phyloP scores from a whole-genome alignment of 2,113 vertebrate species.

The Alces alces region DNA sequence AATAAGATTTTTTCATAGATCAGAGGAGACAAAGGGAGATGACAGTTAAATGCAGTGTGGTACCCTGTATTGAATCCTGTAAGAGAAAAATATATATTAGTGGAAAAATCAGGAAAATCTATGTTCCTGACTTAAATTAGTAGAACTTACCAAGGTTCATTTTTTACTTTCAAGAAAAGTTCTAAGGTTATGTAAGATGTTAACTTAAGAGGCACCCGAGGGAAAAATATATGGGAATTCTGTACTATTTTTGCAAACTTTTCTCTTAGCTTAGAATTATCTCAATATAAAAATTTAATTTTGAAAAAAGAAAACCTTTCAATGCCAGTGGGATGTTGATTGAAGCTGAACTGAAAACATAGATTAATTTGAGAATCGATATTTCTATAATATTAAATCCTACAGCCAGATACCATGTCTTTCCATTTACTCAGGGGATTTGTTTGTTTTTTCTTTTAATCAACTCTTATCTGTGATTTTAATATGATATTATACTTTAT shows the following conservation, averaged over 20 bases:
- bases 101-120: not conserved
- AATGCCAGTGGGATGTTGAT: not conserved
- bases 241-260: not conserved
- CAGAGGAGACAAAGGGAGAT: not conserved
- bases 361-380: not conserved
- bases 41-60: not conserved
- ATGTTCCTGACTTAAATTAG: not conserved
- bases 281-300: not conserved
- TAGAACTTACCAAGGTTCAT: not conserved
- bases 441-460: not conserved
- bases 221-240: not conserved
- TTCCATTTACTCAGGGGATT: not conserved
- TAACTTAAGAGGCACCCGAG: not conserved
- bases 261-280: not conserved
- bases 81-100: not conserved
- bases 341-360: not conserved
- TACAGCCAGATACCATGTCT: not conserved
- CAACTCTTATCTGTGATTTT: not conserved
- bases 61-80: not conserved
- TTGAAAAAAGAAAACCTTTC: not conserved
- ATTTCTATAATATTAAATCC: not conserved
- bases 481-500: not conserved
- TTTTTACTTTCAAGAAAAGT: not conserved
- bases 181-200: not conserved
- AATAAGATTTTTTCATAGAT: not conserved